Evolutionary conservation across 2,888 invertebrate genomes (phyloP).

Genomic region (Rhagium mordax): DNA sequence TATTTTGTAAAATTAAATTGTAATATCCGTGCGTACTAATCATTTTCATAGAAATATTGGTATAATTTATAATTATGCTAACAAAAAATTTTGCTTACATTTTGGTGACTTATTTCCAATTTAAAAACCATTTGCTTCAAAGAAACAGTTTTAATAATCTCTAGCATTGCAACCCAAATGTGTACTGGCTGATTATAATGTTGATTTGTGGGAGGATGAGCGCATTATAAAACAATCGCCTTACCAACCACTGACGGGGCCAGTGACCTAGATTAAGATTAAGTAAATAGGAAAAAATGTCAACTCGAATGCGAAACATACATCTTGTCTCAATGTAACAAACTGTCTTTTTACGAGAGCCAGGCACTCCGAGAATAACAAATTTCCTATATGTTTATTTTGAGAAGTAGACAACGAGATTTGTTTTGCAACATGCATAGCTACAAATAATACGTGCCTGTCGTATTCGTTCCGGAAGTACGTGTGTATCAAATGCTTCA

Average conservation of each 20-base stretch:
- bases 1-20: no score
- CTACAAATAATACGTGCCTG: constrained; percentile 1
- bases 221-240: neutral
- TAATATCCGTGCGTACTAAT: no score
- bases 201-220: neutral
- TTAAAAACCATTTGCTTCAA: no score
- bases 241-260: neutral
- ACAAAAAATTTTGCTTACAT: no score
- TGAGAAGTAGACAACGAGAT: neutral
- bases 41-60: no score
- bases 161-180: no score
- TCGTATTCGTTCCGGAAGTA: constrained; percentile 23
- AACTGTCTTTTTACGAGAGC: neutral
- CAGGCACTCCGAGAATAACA: neutral
- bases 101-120: no score
- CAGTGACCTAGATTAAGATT: neutral
- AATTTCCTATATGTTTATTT: neutral
- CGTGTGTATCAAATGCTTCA: constrained; percentile 21
- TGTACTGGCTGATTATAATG: no score
- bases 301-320: neutral
- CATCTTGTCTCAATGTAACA: neutral
- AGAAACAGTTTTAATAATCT: no score
- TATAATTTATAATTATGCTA: no score
- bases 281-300: neutral
- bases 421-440: constrained; percentile 15